Conservation (phyloP, 1,140 invertebrate genomes). For the Ceratoteleas bidentatus region DNA sequence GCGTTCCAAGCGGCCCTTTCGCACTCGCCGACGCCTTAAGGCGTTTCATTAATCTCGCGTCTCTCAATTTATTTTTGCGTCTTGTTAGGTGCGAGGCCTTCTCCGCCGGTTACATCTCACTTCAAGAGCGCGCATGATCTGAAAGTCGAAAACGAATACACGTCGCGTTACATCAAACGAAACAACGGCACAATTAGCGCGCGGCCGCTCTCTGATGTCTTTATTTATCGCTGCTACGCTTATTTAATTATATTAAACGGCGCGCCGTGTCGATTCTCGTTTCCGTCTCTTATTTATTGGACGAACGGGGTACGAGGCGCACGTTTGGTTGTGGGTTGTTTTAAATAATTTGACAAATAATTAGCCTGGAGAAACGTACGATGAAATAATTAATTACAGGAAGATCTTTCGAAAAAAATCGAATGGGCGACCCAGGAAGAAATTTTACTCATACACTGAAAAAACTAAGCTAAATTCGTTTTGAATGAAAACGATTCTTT, state of each 20-base stretch:
- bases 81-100: slow-evolving; percentile 76
- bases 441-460: no score
- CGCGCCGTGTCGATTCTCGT: background rate
- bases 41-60: slow-evolving; percentile 81
- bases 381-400: background rate
- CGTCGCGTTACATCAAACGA: slow-evolving; percentile 39
- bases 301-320: no score
- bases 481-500: no score
- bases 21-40: slow-evolving; percentile 75
- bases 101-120: slow-evolving; percentile 73
- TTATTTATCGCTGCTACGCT: slow-evolving; percentile 2
- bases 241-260: slow-evolving; percentile 21
- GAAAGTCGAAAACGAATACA: slow-evolving; percentile 41
- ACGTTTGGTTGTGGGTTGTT: background rate
- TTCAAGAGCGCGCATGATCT: slow-evolving; percentile 68
- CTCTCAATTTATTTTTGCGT: slow-evolving; percentile 81
- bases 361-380: background rate
- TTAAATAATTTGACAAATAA: background rate
- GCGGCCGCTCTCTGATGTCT: background rate
- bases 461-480: no score
- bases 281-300: background rate
- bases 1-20: slow-evolving; percentile 72
- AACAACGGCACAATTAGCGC: slow-evolving; percentile 33
- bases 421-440: no score
- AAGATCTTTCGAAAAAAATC: no score